Percentiles rank a stretch among this genome's conserved stretches.
These are phyloP conservation scores for Chorisops tibialis DNA, from an alignment of 2,888 invertebrate species.

Conservation along the genomic window DNA sequence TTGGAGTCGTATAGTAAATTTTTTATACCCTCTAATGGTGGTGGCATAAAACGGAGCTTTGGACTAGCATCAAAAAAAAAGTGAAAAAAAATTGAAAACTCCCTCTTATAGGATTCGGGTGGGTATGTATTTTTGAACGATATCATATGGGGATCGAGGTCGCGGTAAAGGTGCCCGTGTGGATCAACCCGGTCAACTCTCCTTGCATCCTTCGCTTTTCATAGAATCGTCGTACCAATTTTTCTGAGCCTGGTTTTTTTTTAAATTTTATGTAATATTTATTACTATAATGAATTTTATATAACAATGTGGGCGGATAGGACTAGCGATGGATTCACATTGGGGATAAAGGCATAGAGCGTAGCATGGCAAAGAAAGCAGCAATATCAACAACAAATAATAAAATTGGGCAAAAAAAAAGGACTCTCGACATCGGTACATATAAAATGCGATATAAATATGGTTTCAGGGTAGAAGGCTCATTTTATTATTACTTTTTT, in stretches of 20 bases:
- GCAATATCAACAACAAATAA: constrained; percentile 18
- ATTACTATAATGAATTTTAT: constrained; percentile 35
- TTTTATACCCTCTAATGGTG: constrained; percentile 25
- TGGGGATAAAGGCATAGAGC: too few relatives aligned
- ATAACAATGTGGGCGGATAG: constrained; percentile 32
- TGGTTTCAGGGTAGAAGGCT: constrained; percentile 26
- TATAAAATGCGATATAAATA: constrained; percentile 24
- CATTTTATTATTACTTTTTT: constrained; percentile 29
- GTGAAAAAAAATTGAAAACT: neutral
- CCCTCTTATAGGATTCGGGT: neutral
- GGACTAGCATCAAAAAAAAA: constrained; percentile 16
- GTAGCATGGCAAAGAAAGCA: constrained; percentile 13
- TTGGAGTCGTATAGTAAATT: constrained; percentile 23
- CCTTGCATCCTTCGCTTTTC: neutral
- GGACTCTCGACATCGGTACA: constrained; percentile 12
- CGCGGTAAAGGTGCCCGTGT: constrained; percentile 12
- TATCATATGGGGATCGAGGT: constrained; percentile 16
- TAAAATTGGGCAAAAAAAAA: constrained; percentile 18
- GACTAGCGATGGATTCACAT: constrained; percentile 29
- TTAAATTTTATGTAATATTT: constrained; percentile 33
- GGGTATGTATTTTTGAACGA: constrained; percentile 4
- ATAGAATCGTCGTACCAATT: neutral
- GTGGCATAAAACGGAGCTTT: constrained; percentile 24
- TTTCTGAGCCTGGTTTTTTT: constrained; percentile 12
- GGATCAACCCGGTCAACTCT: neutral